Evolutionary conservation across 1,140 invertebrate genomes (phyloP).

Genomic region (Ceratosolen solmsi): DNA sequence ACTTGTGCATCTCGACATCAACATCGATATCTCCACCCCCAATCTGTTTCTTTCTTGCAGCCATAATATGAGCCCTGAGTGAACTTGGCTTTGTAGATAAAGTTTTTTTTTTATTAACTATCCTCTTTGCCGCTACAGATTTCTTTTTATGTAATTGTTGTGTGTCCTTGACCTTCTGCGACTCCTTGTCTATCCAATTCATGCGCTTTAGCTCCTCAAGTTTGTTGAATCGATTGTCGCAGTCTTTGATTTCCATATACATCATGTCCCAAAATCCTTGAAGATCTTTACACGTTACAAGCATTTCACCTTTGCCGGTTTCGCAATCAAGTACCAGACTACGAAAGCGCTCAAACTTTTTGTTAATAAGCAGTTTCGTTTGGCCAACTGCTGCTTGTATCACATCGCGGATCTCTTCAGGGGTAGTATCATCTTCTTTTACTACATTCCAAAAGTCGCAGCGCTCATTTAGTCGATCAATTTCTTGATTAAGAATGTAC

Average conservation of each 20-base stretch:
- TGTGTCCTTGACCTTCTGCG: conserved; percentile 61
- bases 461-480: conserved; percentile 66
- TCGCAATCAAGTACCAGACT: conserved; percentile 79
- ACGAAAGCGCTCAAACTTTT: conserved; percentile 81
- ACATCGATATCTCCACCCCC: conserved; percentile 25
- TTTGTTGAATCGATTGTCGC: conserved; percentile 74
- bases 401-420: conserved; percentile 74
- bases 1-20: conserved; percentile 42
- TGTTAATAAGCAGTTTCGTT: conserved; percentile 78
- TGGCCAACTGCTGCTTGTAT: conserved; percentile 81
- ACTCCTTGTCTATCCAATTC: conserved; percentile 74
- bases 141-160: conserved; percentile 54
- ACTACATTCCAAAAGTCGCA: conserved; percentile 71
- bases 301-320: conserved; percentile 75
- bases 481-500: conserved; percentile 72
- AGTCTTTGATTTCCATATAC: conserved; percentile 77
- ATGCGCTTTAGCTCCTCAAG: conserved; percentile 71
- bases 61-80: conserved; percentile 62
- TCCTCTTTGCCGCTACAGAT: conserved; percentile 44
- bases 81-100: conserved; percentile 52
- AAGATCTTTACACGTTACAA: conserved; percentile 78
- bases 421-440: conserved; percentile 56
- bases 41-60: conserved; percentile 59
- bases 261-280: conserved; percentile 87
- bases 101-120: conserved; percentile 36